Conservation (phyloP, 2,797 vertebrate genomes). For the Anisognathus igniventris region DNA sequence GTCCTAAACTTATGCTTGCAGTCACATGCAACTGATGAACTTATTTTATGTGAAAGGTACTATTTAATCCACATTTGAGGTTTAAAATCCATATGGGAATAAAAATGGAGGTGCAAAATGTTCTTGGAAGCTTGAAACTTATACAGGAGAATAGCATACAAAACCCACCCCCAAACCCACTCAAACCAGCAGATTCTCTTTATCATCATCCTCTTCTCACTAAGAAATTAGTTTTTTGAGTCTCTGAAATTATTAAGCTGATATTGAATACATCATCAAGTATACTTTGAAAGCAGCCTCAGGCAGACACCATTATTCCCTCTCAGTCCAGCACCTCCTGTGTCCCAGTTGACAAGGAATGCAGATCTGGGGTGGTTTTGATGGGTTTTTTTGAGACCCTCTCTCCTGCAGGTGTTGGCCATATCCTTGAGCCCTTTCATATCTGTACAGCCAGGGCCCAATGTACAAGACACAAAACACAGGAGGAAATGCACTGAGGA, state of each 20-base stretch:
- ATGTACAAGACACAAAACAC: too few species aligned
- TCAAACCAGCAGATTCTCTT: neutral
- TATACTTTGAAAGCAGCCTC: neutral
- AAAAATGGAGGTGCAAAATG: neutral
- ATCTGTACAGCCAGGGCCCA: neutral
- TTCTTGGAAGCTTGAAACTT: neutral
- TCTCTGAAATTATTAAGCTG: neutral
- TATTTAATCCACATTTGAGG: neutral
- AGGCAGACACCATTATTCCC: neutral
- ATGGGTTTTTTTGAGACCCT: neutral
- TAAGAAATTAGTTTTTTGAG: neutral
- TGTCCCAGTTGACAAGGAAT: neutral
- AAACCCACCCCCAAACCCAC: neutral
- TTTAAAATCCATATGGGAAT: neutral
- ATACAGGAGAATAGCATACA: neutral
- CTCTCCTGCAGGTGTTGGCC: neutral
- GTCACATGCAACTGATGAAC: neutral
- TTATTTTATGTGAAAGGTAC: neutral
- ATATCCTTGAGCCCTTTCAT: neutral
- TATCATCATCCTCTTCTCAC: neutral
- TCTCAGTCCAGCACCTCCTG: neutral
- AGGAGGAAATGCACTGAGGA: fast-evolving
- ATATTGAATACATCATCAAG: neutral
- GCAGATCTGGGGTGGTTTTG: too few species aligned
- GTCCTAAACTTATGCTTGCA: neutral